These are phyloP conservation scores for Aleadryas rufinucha DNA, from an alignment of 2,113 vertebrate species.

Conservation along the genomic window DNA sequence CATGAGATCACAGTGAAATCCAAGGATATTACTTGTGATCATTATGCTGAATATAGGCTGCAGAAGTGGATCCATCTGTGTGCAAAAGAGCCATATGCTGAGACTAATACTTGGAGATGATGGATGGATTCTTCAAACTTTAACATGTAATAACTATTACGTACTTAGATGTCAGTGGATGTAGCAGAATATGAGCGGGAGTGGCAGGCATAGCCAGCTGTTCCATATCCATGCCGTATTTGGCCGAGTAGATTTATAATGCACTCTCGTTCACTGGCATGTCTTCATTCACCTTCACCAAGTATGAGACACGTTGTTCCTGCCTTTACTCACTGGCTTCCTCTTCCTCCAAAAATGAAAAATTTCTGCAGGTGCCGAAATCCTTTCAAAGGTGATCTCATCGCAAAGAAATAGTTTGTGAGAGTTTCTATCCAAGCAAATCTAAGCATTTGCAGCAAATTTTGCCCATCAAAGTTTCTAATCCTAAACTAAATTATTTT, in stretches of 20 bases:
- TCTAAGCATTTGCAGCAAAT: not conserved
- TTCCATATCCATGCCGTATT: not conserved
- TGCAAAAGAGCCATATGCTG: not conserved
- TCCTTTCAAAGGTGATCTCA: not conserved
- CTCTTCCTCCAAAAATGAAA: not conserved
- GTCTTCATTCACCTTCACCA: not conserved
- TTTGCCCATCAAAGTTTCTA: not conserved
- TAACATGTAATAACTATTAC: not conserved
- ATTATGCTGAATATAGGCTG: not conserved
- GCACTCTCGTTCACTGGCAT: fast-evolving
- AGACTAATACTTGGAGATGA: not conserved
- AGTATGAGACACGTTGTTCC: not conserved
- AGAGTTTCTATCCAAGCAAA: not conserved
- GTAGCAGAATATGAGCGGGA: not conserved
- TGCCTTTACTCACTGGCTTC: not conserved
- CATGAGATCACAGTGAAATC: not conserved
- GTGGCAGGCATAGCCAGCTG: not conserved
- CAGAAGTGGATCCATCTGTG: not conserved
- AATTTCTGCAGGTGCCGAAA: not conserved
- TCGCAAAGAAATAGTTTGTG: not conserved
- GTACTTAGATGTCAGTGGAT: not conserved
- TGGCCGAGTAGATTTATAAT: not conserved
- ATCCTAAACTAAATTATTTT: not conserved
- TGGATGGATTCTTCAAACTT: conserved; percentile 24
- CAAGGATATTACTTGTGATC: not conserved